Conservation (phyloP, 2,888 invertebrate species). For the Drosophila basisetae region DNA sequence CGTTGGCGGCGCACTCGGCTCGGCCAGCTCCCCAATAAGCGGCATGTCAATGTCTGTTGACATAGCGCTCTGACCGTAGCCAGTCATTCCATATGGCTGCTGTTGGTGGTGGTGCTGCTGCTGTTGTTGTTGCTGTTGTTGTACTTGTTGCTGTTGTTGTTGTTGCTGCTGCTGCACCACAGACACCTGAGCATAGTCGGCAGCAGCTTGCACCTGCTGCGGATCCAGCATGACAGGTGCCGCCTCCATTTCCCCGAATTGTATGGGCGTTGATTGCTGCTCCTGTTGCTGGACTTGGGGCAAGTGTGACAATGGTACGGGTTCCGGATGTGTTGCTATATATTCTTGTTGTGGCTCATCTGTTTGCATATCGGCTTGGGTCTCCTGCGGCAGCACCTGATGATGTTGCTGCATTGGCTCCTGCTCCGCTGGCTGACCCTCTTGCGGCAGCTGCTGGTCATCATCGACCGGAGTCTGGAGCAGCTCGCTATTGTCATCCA, state of each 20-base stretch:
- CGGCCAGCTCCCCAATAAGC: constrained; percentile 79
- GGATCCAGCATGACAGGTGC: constrained; percentile 73
- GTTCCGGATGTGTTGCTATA: constrained; percentile 37
- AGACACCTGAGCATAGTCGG: constrained; percentile 64
- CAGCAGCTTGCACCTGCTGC: constrained; percentile 61
- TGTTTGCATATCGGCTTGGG: constrained; percentile 36
- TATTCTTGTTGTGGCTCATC: constrained; percentile 45
- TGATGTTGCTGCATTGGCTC: constrained; percentile 27
- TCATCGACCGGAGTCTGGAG: constrained; percentile 37
- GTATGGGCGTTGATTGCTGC: constrained; percentile 76
- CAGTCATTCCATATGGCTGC: constrained; percentile 65
- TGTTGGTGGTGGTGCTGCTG: constrained; percentile 74
- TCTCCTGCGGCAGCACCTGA: constrained; percentile 13
- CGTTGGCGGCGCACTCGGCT: constrained; percentile 82
- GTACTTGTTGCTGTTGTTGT: constrained; percentile 44
- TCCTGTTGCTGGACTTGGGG: constrained; percentile 36
- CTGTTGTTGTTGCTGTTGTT: constrained; percentile 22
- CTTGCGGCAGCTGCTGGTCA: constrained; percentile 34
- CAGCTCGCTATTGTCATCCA: constrained; percentile 42
- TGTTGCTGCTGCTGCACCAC: constrained; percentile 71
- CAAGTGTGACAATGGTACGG: constrained; percentile 41
- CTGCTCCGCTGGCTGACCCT: constrained; percentile 1
- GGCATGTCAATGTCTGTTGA: constrained; percentile 83
- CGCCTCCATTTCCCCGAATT: constrained; percentile 83
- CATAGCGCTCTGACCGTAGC: constrained; percentile 57